A percentile compares a stretch with the other conserved stretches of the same genome.
phyloP scores from a whole-genome alignment of 2,113 vertebrate genomes.

The Dicrurus megarhynchus region DNA sequence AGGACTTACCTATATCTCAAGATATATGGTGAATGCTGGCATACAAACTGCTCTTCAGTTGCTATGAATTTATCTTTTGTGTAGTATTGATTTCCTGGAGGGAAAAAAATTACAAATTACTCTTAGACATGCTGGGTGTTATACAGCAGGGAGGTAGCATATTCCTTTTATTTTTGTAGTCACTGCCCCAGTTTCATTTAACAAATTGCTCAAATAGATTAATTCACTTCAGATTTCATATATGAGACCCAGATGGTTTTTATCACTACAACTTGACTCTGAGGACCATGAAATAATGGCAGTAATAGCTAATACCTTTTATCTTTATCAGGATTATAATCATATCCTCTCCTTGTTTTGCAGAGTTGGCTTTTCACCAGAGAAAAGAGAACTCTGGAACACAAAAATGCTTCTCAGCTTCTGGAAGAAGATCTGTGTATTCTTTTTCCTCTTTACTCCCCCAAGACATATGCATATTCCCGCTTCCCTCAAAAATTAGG shows the following conservation, averaged over 20 bases:
- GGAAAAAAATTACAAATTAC: not conserved
- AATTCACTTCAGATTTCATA: not conserved
- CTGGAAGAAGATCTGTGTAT: not conserved
- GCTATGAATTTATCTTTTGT: slow-evolving; percentile 2
- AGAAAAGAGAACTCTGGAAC: not conserved
- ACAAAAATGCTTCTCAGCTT: not conserved
- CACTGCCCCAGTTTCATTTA: not conserved
- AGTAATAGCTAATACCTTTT: not conserved
- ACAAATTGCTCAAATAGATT: not conserved
- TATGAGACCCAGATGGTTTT: not conserved
- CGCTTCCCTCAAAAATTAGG: not conserved
- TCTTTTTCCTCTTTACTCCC: not conserved
- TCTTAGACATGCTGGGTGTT: not conserved
- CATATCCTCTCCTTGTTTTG: not conserved
- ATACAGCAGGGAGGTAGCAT: not conserved
- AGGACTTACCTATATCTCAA: not conserved
- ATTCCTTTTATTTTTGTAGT: not conserved
- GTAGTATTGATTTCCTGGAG: not conserved
- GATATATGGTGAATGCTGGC: not conserved
- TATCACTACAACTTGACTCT: not conserved
- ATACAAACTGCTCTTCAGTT: not conserved
- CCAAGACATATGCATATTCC: not conserved
- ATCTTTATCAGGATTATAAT: not conserved
- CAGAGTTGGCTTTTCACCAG: not conserved
- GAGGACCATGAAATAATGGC: slow-evolving; percentile 1